Percentiles rank a stretch among this genome's conserved stretches.
Evolutionary conservation across 2,797 vertebrate species (phyloP).

Genomic region (Lophotriccus pileatus): DNA sequence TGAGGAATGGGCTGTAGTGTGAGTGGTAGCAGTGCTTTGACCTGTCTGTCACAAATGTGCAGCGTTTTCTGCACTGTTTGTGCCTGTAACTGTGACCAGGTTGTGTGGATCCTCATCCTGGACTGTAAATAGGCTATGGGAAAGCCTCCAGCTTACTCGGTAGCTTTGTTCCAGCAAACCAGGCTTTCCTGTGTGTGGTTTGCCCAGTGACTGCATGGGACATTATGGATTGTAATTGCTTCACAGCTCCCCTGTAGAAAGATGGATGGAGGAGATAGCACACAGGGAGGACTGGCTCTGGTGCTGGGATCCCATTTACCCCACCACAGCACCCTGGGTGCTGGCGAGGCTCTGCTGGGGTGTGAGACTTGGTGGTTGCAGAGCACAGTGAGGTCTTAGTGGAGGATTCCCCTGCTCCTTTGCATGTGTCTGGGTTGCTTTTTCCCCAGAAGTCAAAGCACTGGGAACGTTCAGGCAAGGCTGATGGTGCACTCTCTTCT

Average conservation of each 20-base stretch:
- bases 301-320: neutral
- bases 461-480: neutral
- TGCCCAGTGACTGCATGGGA: neutral
- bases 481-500: neutral
- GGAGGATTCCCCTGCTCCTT: neutral
- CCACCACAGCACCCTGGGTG: neutral
- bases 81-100: neutral
- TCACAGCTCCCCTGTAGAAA: neutral
- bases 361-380: neutral
- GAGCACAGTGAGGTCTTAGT: accelerated
- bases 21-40: neutral
- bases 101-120: neutral
- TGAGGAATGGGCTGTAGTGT: neutral
- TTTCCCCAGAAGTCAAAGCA: neutral
- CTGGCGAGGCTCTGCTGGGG: neutral
- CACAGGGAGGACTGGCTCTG: neutral
- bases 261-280: neutral
- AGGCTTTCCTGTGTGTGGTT: neutral
- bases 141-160: neutral
- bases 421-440: neutral
- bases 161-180: neutral
- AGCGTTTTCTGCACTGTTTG: neutral
- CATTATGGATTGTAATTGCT: neutral
- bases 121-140: neutral
- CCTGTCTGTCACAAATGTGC: neutral